Base-by-base conservation (phyloP, 2,113 vertebrate genomes). In the Leptodactylus fuscus region DNA sequence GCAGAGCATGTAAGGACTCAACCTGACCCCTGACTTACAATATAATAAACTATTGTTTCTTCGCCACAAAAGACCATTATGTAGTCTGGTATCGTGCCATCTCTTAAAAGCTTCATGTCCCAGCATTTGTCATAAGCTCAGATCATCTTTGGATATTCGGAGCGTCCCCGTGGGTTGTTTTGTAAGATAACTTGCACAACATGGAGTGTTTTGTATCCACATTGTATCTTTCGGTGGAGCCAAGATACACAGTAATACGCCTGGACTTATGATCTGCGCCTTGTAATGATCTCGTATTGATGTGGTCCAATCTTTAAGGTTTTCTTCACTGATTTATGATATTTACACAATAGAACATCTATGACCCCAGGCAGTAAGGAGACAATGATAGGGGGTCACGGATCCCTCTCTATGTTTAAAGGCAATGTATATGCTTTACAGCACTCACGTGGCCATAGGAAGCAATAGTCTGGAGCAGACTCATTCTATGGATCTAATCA, bases 11-110 rank as follows among this genome's bases (percentile, higher is more conserved):
- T 78, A 20, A 85, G 83, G 83, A 78, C 83, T 67, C 32, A 24
- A 32, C 32, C 29, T 79, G 60, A 85, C 74, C 74, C 36, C 46
- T 67, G 58, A 78, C 73, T 79, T 69, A 49, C 12, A 8, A 34
- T 69, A 85, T 85, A 85, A 78, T 85, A 69, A 69, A 78, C 53
- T 53, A 85, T 85, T 85, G 83, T 85, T 79, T 76, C 38, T 58
- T 49, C 75, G 29, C 41, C 46, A 78, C 74, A 85, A 78, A 85
- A 67, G 46, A 20, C 83, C 32, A 77, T 69, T 79, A 69, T 78
- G 32, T 27, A 69, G 41, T 79, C 60, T 51, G 74, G 18, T 84
- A 75, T 62, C 32, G 53, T 60, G 49, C 67, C 67, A 41, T 84
- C 58, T 73, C n/a, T 74, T 74, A 51, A 80, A 80, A 70, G 81